Evolutionary conservation across 2,888 invertebrate species (phyloP), one percentile per base, ranked within the genome.

Genomic region (Caprella mutica): DNA sequence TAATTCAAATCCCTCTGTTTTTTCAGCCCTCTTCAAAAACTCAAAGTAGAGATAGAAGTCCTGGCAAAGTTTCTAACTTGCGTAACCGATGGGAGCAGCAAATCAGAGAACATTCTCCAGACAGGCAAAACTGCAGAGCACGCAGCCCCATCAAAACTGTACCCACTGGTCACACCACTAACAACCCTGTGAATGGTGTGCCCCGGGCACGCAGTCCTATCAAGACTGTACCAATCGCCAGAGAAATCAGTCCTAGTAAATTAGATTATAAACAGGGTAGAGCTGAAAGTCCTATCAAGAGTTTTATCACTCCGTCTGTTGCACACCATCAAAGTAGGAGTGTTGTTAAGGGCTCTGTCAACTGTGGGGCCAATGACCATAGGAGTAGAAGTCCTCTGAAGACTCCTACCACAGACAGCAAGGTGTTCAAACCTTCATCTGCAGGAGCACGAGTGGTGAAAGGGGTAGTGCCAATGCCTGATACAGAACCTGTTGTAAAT

Each of bases 81-180:
- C 42, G 58, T 4, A 64, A 43, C 29, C 60, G 58, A n/a, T 64
- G 64, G 64, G 64, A 64, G 46, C 55, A 64, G 29, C 64, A 64
- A 17, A 64, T 64, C 17, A 48, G 64, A 3, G 55, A 64, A 19
- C 58, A 56, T 5, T 64, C 64, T 12, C 64, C 64, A 14, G 60
- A 60, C 21, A 50, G 64, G 8, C 35, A 55, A 29, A 26, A n/a
- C 1, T 24, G n/a, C 17, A 17, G 29, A 9, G 21, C 21, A 1
- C 33, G 46, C 2, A 55, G 55, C 17, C 55, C 55, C 8, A 24
- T 19, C n/a, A 55, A 55, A 42, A 14, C 39, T 8, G 21, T 3
- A 33, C 9, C 33, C 33, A 14, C 9, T 33, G 33, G 9, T 33
- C 33, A 33, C 33, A 33, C 8, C 33, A 33, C 9, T 33, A 14